Percentiles rank a stretch among this genome's conserved stretches.
Conservation (phyloP, 2,113 vertebrate genomes). For the Misgurnus anguillicaudatus region DNA sequence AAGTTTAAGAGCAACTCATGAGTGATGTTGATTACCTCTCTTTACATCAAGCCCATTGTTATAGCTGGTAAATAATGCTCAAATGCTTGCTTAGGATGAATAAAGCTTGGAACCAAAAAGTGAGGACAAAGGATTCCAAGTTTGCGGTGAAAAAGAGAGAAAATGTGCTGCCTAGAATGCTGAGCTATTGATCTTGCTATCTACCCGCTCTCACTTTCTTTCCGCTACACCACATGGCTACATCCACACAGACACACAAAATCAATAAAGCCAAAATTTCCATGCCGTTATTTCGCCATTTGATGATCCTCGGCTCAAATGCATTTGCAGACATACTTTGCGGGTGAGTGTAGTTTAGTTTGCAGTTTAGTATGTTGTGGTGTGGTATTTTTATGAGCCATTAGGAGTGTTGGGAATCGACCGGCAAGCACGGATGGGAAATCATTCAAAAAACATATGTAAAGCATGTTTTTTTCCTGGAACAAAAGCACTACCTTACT, state of each 20-base stretch:
- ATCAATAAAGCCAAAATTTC: constrained; percentile 47
- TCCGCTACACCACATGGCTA: constrained; percentile 36
- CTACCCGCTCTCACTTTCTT: constrained; percentile 35
- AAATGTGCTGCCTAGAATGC: constrained; percentile 15
- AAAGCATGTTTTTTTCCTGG: not conserved
- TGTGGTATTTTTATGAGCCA: constrained; percentile 45
- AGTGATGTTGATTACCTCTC: constrained; percentile 38
- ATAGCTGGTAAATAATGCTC: constrained; percentile 31
- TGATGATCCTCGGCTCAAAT: constrained; percentile 28
- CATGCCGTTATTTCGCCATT: constrained; percentile 38
- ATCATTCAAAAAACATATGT: constrained; percentile 8
- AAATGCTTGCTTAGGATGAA: not conserved
- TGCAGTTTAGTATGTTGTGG: constrained; percentile 33
- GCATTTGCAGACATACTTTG: constrained; percentile 23
- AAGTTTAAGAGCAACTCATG: constrained; percentile 39
- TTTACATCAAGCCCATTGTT: constrained; percentile 37
- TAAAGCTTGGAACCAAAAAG: constrained; percentile 41
- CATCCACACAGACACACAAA: constrained; percentile 26
- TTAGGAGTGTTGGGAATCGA: constrained; percentile 21
- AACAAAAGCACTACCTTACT: not conserved
- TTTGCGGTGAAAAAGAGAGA: constrained; percentile 9
- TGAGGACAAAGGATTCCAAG: not conserved
- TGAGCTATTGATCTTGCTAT: constrained; percentile 49
- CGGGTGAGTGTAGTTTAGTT: constrained; percentile 38
- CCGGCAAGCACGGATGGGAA: not conserved